These are phyloP conservation scores for Dromius quadrimaculatus DNA, from an alignment of 2,888 invertebrate genomes.

Conservation along the genomic window DNA sequence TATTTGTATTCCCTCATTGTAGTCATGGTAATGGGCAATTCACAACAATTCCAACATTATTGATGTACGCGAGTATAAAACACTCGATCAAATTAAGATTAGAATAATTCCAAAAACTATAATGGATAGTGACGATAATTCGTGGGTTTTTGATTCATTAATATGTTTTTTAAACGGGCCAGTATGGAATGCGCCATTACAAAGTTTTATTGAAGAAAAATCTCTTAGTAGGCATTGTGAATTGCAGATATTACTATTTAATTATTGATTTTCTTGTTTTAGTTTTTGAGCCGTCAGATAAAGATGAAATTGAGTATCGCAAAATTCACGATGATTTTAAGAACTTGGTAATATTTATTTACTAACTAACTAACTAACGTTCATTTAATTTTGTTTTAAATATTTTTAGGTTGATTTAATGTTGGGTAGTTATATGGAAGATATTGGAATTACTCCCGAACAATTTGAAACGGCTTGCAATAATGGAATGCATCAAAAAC, in stretches of 20 bases:
- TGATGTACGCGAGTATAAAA: no score
- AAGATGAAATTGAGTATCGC: conserved; percentile 81
- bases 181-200: conserved; percentile 90
- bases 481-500: conserved; percentile 63
- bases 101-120: not conserved
- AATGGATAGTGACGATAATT: conserved; percentile 71
- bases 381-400: conserved; percentile 21
- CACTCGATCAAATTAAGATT: no score
- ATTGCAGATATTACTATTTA: conserved; percentile 5
- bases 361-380: no score
- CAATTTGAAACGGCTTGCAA: conserved; percentile 88
- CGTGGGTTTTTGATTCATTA: conserved; percentile 93
- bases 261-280: conserved; percentile 55
- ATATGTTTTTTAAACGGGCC: conserved; percentile 93
- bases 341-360: conserved; percentile 74
- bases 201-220: conserved; percentile 93
- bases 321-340: conserved; percentile 88
- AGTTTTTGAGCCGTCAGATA: conserved; percentile 88
- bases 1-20: not conserved
- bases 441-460: conserved; percentile 88
- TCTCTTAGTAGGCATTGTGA: conserved; percentile 80
- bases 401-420: conserved; percentile 82
- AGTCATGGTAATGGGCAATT: not conserved
- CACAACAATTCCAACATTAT: conserved; percentile 37
- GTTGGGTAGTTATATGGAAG: conserved; percentile 93